Percentiles rank a stretch among this genome's conserved stretches.
phyloP scores from a whole-genome alignment of 2,888 invertebrate genomes.

The Anagyrus pseudococci region DNA sequence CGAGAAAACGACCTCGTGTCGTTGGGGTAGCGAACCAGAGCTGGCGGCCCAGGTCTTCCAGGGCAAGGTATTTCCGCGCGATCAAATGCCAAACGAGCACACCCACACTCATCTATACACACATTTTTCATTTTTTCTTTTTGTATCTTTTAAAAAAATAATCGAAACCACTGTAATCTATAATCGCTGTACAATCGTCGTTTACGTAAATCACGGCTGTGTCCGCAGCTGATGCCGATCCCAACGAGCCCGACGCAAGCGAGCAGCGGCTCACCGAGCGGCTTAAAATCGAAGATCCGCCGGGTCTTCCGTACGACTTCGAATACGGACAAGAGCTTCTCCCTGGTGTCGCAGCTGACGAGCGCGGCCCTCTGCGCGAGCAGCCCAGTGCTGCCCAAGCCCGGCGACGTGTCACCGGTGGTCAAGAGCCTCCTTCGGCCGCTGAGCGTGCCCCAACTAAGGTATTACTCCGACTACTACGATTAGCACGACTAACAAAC shows the following conservation, averaged over 20 bases:
- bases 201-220: no score
- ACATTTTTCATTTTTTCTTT: not conserved
- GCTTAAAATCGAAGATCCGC: slow-evolving; percentile 66
- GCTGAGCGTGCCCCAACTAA: slow-evolving; percentile 66
- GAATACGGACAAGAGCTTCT: slow-evolving; percentile 65
- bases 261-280: slow-evolving; percentile 51
- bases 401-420: slow-evolving; percentile 63
- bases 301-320: slow-evolving; percentile 68
- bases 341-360: slow-evolving; percentile 67
- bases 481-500: not conserved
- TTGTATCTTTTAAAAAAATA: no score
- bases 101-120: not conserved
- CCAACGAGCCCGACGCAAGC: slow-evolving; percentile 24
- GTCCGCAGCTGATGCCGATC: slow-evolving; percentile 39
- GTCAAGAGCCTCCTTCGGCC: slow-evolving; percentile 68
- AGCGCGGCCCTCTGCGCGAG: slow-evolving; percentile 69
- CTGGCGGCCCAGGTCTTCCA: slow-evolving; percentile 64
- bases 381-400: slow-evolving; percentile 67
- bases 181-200: no score
- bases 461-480: slow-evolving; percentile 44
- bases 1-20: slow-evolving; percentile 65
- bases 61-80: slow-evolving; percentile 65
- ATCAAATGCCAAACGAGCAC: slow-evolving; percentile 14
- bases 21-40: slow-evolving; percentile 71
- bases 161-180: not conserved